A percentile compares a stretch with the other conserved stretches of the same genome.
Evolutionary conservation across 2,797 vertebrate genomes (phyloP).

Genomic region (Discoglossus pictus): DNA sequence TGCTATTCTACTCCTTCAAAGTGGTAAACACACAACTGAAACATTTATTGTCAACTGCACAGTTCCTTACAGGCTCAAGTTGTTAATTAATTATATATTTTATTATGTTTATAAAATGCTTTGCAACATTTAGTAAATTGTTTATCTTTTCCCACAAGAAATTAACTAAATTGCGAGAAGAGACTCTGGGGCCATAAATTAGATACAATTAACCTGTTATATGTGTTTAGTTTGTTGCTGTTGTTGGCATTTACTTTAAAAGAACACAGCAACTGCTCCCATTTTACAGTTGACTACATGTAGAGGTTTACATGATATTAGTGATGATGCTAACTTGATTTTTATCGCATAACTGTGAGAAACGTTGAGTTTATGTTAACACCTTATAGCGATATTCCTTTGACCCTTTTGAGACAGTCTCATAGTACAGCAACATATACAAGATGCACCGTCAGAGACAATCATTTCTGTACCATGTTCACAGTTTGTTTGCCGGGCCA

Average conservation of each 20-base stretch:
- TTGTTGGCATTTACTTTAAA: slow-evolving; percentile 52
- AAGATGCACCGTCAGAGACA: too few species aligned
- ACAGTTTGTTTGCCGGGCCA: too few species aligned
- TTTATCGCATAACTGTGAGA: too few species aligned
- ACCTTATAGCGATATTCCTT: too few species aligned
- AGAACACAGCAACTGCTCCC: slow-evolving; percentile 11
- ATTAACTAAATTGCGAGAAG: slow-evolving; percentile 52
- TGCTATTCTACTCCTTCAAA: slow-evolving; percentile 31
- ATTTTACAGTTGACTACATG: slow-evolving; percentile 10
- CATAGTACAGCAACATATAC: too few species aligned
- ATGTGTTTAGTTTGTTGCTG: slow-evolving; percentile 51
- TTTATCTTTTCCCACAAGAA: slow-evolving; percentile 60
- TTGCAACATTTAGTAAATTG: slow-evolving; percentile 48
- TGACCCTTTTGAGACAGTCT: too few species aligned
- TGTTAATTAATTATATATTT: slow-evolving; percentile 63
- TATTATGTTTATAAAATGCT: slow-evolving; percentile 61
- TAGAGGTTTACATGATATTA: slow-evolving; percentile 11
- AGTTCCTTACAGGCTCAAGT: slow-evolving; percentile 48
- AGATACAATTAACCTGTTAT: slow-evolving; percentile 55
- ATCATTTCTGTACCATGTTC: too few species aligned
- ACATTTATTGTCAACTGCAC: slow-evolving; percentile 34
- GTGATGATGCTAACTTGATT: slow-evolving; percentile 19
- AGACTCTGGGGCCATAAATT: slow-evolving; percentile 56
- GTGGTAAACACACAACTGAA: slow-evolving; percentile 40
- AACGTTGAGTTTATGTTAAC: too few species aligned